These are phyloP conservation scores for Congeria kusceri DNA, from an alignment of 2,888 invertebrate species.

Conservation along the genomic window DNA sequence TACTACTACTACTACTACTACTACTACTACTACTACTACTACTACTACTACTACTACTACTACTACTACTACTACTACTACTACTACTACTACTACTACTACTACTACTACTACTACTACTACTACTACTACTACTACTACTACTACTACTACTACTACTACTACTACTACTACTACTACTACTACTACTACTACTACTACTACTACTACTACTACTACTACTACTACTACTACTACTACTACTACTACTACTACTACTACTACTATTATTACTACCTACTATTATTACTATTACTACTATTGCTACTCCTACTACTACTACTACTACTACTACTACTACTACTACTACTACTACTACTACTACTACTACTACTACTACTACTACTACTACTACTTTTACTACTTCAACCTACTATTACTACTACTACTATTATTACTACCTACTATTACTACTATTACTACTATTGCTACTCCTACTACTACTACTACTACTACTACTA, in stretches of 20 bases:
- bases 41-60: neutral
- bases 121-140: neutral
- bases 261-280: too few relatives aligned
- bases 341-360: slow-evolving; percentile 1
- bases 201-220: slow-evolving; percentile 1
- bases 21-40: neutral
- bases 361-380: neutral
- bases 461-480: too few relatives aligned
- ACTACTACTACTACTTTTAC: neutral
- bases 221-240: slow-evolving; percentile 1
- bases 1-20: slow-evolving; percentile 1
- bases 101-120: neutral
- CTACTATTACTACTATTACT: too few relatives aligned
- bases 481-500: slow-evolving; percentile 1
- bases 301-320: too few relatives aligned
- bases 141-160: neutral
- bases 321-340: slow-evolving; percentile 1
- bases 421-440: too few relatives aligned
- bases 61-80: slow-evolving; percentile 1
- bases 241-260: slow-evolving; percentile 1
- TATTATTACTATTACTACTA: too few relatives aligned
- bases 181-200: slow-evolving; percentile 1
- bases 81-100: neutral
- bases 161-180: slow-evolving; percentile 1
- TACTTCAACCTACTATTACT: too few relatives aligned